These are phyloP conservation scores for Graptemys geographica DNA, from an alignment of 2,797 vertebrate species.

Conservation along the genomic window DNA sequence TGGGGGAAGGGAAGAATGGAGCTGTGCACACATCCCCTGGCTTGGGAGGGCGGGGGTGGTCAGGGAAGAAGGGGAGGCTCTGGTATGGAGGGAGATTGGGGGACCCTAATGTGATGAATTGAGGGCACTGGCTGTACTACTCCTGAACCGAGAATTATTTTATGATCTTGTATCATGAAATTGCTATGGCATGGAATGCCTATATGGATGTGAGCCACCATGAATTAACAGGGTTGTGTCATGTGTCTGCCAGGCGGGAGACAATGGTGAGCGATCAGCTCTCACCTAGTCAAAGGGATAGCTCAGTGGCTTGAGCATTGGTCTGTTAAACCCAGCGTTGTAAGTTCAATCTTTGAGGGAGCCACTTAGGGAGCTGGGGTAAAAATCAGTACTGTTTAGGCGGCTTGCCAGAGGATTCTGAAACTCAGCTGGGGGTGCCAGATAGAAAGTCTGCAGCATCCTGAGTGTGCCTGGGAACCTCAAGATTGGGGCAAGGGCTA, in stretches of 20 bases:
- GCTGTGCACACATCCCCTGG: not conserved
- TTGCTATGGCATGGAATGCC: not conserved
- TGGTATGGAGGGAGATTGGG: too few species aligned
- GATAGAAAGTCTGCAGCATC: not conserved
- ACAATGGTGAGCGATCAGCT: not conserved
- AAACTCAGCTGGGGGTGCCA: not conserved
- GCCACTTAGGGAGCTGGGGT: too few species aligned
- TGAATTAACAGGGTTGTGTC: not conserved
- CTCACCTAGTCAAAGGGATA: not conserved
- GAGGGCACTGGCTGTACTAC: not conserved
- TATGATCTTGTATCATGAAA: not conserved
- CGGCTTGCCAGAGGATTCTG: not conserved
- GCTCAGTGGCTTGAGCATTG: too few species aligned
- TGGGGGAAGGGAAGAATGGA: not conserved
- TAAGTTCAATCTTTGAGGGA: too few species aligned
- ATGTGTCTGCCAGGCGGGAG: not conserved
- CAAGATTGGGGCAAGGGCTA: not conserved
- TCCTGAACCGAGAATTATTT: not conserved
- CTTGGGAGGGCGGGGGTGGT: rapidly evolving
- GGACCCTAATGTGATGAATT: not conserved
- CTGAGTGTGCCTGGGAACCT: not conserved
- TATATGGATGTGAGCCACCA: not conserved
- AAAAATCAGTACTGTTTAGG: not conserved
- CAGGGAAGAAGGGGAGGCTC: not conserved
- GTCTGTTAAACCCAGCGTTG: too few species aligned